phyloP scores from a whole-genome alignment of 2,113 vertebrate genomes.

The Diadophis punctatus region DNA sequence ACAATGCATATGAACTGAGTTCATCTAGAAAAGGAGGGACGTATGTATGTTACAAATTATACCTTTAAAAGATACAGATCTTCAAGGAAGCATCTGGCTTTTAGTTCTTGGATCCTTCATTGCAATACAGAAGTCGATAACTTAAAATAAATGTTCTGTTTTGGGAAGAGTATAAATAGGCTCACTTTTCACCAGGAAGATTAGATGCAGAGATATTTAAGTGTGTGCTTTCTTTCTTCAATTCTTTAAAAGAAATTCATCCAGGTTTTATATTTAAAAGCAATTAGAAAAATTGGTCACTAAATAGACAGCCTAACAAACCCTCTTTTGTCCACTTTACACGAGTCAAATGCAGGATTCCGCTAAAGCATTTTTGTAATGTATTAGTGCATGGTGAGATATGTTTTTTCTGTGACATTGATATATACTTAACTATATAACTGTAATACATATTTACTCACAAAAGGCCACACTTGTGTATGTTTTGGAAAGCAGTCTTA shows the following conservation, averaged over 20 bases:
- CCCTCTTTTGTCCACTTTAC: background rate
- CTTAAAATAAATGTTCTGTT: conserved; percentile 32
- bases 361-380: background rate
- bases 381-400: background rate
- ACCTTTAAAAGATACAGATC: conserved; percentile 41
- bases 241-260: background rate
- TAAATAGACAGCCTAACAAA: background rate
- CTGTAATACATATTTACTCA: background rate
- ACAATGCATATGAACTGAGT: background rate
- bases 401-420: background rate
- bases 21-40: conserved; percentile 24
- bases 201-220: conserved; percentile 4
- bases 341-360: background rate
- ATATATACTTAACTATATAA: background rate
- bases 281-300: background rate
- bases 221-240: conserved; percentile 25
- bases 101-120: conserved; percentile 41
- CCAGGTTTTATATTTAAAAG: conserved; percentile 21
- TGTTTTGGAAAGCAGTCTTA: background rate
- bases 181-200: conserved; percentile 26
- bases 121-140: conserved; percentile 37
- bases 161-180: conserved; percentile 35
- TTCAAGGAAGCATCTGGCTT: conserved; percentile 65
- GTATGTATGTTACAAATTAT: conserved; percentile 34
- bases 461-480: background rate